Percentiles rank a stretch among this genome's conserved stretches.
Conservation (phyloP, 2,797 vertebrate species). For the Champsocephalus gunnari region DNA sequence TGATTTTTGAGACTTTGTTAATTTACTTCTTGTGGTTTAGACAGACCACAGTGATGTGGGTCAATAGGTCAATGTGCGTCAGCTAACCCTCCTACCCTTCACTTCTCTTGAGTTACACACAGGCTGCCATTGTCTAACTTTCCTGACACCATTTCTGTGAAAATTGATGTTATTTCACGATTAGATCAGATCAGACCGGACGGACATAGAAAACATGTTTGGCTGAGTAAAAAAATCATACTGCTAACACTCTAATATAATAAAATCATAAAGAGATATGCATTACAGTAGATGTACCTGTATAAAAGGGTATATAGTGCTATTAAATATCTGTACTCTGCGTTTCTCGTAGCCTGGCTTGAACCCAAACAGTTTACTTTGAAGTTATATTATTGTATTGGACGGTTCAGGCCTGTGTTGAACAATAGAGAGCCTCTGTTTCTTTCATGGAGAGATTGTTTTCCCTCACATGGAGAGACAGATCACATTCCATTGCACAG, state of each 20-base stretch:
- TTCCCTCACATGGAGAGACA: conserved; percentile 42
- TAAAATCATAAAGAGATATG: too few species aligned
- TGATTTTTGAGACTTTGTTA: neutral
- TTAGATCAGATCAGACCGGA: neutral
- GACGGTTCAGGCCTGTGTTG: conserved; percentile 12
- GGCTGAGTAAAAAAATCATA: neutral
- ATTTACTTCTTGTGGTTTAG: conserved; percentile 5
- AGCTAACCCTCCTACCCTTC: neutral
- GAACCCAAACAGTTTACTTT: conserved; percentile 15
- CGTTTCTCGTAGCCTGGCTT: conserved; percentile 25
- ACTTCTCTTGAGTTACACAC: neutral
- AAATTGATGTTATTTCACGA: neutral
- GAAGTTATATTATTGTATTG: conserved; percentile 46
- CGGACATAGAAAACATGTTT: neutral
- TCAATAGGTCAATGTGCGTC: conserved; percentile 2
- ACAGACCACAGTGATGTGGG: conserved; percentile 1
- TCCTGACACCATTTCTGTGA: neutral
- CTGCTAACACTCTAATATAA: neutral
- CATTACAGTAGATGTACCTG: too few species aligned
- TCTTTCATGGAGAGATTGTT: conserved; percentile 22
- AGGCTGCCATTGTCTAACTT: neutral
- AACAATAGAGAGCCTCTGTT: conserved; percentile 22
- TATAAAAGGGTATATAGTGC: too few species aligned
- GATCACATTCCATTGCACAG: conserved; percentile 61
- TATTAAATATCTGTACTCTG: too few species aligned